Evolutionary conservation across 1,140 invertebrate species (phyloP).

Genomic region (Platyura marginata): DNA sequence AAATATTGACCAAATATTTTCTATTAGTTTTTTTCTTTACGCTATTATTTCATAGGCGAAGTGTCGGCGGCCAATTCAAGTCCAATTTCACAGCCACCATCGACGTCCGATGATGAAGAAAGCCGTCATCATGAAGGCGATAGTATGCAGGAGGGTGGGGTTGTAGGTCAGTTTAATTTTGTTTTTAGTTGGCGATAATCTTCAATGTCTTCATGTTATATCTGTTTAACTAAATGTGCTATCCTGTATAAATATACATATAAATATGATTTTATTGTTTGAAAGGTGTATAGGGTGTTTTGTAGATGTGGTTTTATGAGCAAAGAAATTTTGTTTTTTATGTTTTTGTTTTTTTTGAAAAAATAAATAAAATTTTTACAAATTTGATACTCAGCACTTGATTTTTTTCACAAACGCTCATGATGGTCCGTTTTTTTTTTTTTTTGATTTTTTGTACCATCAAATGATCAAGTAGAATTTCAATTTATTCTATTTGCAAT

Average conservation of each 20-base stretch:
- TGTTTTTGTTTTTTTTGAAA: too few species aligned
- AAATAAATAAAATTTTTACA: too few species aligned
- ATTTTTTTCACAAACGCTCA: background rate
- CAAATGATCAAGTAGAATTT: too few species aligned
- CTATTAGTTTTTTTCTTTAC: conserved; percentile 4
- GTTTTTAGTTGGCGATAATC: background rate
- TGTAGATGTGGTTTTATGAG: too few species aligned
- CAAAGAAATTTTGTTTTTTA: too few species aligned
- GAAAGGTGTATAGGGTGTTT: background rate
- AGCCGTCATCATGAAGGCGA: conserved; percentile 26
- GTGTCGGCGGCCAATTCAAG: conserved; percentile 38
- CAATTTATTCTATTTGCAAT: too few species aligned
- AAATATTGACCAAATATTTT: background rate
- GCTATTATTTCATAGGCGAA: conserved; percentile 34
- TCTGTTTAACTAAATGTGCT: background rate
- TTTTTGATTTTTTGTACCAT: too few species aligned
- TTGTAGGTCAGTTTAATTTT: conserved; percentile 36
- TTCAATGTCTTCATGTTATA: background rate
- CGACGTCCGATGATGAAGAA: conserved; percentile 44
- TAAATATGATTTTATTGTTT: background rate
- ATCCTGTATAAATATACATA: background rate
- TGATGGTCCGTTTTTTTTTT: too few species aligned
- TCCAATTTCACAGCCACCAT: conserved; percentile 58
- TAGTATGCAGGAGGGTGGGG: conserved; percentile 23
- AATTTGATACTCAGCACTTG: background rate